phyloP scores from a whole-genome alignment of 1,140 invertebrate species.

The Caerostris extrusa region DNA sequence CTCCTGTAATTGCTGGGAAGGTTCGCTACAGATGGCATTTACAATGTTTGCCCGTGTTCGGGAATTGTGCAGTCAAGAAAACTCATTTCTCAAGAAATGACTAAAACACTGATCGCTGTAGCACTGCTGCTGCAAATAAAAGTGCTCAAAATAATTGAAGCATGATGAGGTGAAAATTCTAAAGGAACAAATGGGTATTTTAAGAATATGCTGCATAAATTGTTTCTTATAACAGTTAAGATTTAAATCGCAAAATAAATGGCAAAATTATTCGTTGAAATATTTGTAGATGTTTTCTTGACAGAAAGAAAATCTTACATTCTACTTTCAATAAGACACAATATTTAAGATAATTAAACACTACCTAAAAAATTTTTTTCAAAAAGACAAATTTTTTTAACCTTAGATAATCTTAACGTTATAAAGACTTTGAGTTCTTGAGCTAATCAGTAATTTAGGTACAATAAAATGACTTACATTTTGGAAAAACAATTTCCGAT shows the following conservation, averaged over 20 bases:
- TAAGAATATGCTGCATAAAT: neutral
- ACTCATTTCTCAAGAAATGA: neutral
- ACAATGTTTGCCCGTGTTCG: neutral
- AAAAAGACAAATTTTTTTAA: no score
- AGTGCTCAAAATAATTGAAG: neutral
- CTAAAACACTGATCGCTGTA: neutral
- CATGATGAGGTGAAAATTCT: neutral
- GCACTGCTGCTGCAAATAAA: neutral
- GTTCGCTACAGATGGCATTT: neutral
- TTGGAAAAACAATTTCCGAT: no score
- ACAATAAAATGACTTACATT: no score
- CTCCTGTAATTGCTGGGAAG: slow-evolving; percentile 23
- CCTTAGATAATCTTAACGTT: no score
- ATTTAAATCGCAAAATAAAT: neutral
- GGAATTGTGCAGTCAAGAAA: neutral
- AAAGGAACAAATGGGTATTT: neutral
- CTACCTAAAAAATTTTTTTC: no score
- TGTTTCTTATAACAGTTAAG: neutral
- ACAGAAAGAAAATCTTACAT: no score
- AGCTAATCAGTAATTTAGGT: no score
- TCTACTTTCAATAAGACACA: no score
- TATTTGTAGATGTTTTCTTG: no score
- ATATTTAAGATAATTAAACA: no score
- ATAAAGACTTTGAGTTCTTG: no score
- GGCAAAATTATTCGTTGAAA: neutral